Evolutionary conservation across 2,888 invertebrate genomes (phyloP).

Genomic region (Poecilobothrus nobilitatus): DNA sequence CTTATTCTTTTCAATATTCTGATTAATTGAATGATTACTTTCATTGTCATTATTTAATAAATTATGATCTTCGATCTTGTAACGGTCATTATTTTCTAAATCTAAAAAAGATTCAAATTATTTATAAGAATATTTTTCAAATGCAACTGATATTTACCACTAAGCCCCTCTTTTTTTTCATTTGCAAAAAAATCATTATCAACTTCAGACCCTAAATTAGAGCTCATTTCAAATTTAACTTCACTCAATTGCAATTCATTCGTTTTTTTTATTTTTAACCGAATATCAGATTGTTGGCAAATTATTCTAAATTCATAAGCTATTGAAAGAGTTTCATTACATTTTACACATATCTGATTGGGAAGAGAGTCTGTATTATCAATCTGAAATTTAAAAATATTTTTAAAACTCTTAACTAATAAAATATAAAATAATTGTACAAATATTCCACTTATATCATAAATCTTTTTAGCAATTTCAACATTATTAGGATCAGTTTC

Average conservation of each 20-base stretch:
- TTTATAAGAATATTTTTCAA: too few relatives aligned
- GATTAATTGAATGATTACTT: neutral
- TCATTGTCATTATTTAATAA: neutral
- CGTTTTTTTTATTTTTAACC: constrained; percentile 21
- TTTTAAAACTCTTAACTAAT: neutral
- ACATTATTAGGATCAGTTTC: constrained; percentile 25
- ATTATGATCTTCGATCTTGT: constrained; percentile 11
- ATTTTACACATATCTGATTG: constrained; percentile 34
- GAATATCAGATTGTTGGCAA: constrained; percentile 37
- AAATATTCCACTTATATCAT: constrained; percentile 35
- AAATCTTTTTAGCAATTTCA: constrained; percentile 33
- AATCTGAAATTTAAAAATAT: constrained; percentile 26
- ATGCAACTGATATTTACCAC: neutral
- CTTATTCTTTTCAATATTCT: constrained; percentile 11
- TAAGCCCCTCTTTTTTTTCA: constrained; percentile 16
- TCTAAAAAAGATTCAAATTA: too few relatives aligned
- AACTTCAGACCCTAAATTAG: constrained; percentile 21
- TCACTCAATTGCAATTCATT: neutral
- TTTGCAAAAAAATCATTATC: constrained; percentile 21
- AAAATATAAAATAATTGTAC: constrained; percentile 23
- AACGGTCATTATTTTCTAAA: too few relatives aligned
- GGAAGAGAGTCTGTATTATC: constrained; percentile 31
- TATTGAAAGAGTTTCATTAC: constrained; percentile 33
- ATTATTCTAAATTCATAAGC: constrained; percentile 39
- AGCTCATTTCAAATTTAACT: neutral